Evolutionary conservation across 2,797 vertebrate genomes (phyloP), one percentile per base, ranked within the genome.

Genomic region (Simalia tracyae): DNA sequence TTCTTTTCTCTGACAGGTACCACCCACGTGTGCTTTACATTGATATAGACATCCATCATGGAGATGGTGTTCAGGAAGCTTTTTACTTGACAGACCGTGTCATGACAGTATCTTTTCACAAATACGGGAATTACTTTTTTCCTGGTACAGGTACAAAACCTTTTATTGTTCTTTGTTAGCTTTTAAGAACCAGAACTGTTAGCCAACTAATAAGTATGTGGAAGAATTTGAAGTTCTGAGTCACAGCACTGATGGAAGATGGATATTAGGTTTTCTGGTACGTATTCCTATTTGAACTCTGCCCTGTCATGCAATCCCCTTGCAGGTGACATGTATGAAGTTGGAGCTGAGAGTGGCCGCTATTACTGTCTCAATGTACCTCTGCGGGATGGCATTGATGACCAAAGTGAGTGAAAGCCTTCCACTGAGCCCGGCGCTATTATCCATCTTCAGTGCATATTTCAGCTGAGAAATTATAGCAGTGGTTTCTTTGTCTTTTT

Each of bases 51-150:
- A 99, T 99, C 96, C 99, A 99, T 91, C 99, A 99, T 0, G 99
- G 99, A 0, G 99, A 99, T 0, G 99, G 99, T 0, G 99, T 99
- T 86, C 99, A 99, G 97, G 99, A 99, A 95, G 99, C 99, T 19
- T 99, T 99, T 96, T 99, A 99, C 97, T 97, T 99, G 95, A 99
- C 99, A 0, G 99, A 99, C 97, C 97, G 99, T 1, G 99, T 99
- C 96, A 99, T 99, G 99, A 99, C 99, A 0, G 99, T 99, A 89
- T 99, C 99, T 57, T 99, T 99, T 95, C 99, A 99, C 97, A 99
- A 99, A 97, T 99, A 99, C 0, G 99, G 99, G 66, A 99, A 99
- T 97, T 99, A 99, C 94, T 99, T 99, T 96, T 99, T 99, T 50
- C 99, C 99, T 84, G 99, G 99, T 50, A 99, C 99, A 96, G 99